Evolutionary conservation across 2,113 vertebrate species (phyloP).

Genomic region (Sinocyclocheilus grahami): DNA sequence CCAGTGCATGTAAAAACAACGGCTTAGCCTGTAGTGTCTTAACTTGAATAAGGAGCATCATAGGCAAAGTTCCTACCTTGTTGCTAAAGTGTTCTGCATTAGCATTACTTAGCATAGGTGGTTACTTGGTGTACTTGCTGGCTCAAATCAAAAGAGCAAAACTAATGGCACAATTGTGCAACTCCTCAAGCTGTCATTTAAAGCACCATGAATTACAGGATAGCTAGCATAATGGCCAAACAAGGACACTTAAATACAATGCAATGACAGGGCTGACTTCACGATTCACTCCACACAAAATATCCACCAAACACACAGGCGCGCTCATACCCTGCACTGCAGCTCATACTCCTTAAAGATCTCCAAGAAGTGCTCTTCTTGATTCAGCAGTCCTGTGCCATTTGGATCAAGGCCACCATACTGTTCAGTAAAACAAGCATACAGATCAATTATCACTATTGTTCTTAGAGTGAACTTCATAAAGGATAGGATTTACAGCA

Average conservation of each 20-base stretch:
- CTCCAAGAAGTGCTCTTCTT: conserved; percentile 76
- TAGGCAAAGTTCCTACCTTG: neutral
- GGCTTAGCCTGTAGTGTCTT: neutral
- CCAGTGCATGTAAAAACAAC: neutral
- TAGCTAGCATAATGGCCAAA: neutral
- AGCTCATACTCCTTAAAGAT: conserved; percentile 81
- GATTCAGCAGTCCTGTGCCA: conserved; percentile 65
- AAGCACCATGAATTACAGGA: neutral
- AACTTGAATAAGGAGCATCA: neutral
- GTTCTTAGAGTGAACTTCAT: neutral
- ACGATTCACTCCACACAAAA: neutral
- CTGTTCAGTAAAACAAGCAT: conserved; percentile 64
- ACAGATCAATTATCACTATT: neutral
- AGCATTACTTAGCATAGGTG: neutral
- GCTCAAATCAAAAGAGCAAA: neutral
- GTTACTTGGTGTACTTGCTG: neutral
- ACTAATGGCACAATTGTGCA: neutral
- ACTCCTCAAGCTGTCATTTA: neutral
- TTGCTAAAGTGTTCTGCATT: neutral
- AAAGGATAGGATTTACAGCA: neutral
- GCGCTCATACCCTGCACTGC: conserved; percentile 80
- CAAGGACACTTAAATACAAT: neutral
- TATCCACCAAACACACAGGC: neutral
- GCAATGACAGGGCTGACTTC: neutral
- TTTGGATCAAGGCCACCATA: conserved; percentile 70